Base-by-base conservation (phyloP, 2,888 invertebrate genomes). In the Atethmia centrago region DNA sequence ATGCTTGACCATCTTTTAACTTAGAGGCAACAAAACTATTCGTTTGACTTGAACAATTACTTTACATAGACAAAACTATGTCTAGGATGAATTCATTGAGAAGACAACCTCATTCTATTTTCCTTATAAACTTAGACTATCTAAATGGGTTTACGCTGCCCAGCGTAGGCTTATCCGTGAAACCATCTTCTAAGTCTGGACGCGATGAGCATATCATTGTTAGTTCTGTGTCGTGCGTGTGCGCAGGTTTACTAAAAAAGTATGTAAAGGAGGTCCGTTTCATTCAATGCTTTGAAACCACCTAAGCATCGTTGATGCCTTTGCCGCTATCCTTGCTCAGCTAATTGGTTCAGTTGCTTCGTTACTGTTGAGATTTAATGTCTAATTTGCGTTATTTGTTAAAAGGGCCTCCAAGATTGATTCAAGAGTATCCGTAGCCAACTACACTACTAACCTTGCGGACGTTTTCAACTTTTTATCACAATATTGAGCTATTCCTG, bases 191-290 rank as follows among this genome's bases (percentile, higher is more conserved):
- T 86, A 69, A 86, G 73, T 81, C 72, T 76, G 68, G 79, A 85
- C 84, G 80, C 77, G 77, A 71, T 72, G 74, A 84, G 77, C 71
- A 82, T 82, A 76, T 77, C 73, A 77, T 85, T 80, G 77, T 74
- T 75, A 87, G 75, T 84, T 79, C 71, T 73, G 80, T 84, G 85
- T 80, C 83, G 86, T 86, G 83, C 85, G 86, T 83, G 81, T 79
- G 84, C 83, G 86, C 84, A 79, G 36, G 56, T 64, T 63, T 71
- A 83, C 31, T 40, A 36, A 40, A 58, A 65, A 80, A 61, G 19
- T 45, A 64, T 19, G 28, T 36, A 25, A 64, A 74, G 77, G 74
- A 82, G 68, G 62, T 71, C 55, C 64, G 74, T 56, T 80, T 56
- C 36, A 78, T 45, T n/a, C 71, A 71, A 31, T 19, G 51, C n/a